These are phyloP conservation scores for Ciconia boyciana DNA, from an alignment of 2,113 vertebrate genomes.

Conservation along the genomic window DNA sequence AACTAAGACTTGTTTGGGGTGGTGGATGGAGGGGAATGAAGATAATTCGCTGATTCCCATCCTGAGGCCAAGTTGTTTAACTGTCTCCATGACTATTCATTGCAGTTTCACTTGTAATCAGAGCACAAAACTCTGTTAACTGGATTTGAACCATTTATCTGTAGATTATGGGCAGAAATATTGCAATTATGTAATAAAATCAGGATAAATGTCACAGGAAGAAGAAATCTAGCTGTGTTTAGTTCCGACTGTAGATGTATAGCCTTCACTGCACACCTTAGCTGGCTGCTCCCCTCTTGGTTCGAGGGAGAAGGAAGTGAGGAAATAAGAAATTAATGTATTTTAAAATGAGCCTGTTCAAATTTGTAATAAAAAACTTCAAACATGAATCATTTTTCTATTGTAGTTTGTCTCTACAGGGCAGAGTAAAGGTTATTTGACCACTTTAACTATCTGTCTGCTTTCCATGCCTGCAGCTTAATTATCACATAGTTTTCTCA, in stretches of 20 bases:
- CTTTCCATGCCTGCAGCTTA: constrained; percentile 17
- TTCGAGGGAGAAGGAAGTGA: neutral
- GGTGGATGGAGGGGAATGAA: neutral
- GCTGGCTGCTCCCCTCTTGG: accelerated
- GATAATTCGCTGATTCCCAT: neutral
- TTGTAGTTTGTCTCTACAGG: neutral
- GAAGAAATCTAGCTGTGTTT: neutral
- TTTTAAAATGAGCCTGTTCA: neutral
- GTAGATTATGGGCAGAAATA: neutral
- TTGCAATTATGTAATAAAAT: neutral
- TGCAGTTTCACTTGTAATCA: neutral
- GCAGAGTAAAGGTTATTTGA: constrained; percentile 20
- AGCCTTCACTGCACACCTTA: neutral
- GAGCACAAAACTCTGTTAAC: neutral
- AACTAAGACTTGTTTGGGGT: neutral
- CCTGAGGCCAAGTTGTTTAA: neutral
- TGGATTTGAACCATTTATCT: neutral
- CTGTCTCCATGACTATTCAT: neutral
- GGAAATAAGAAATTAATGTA: neutral
- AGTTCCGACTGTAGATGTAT: neutral
- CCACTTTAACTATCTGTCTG: neutral
- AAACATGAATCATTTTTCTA: neutral
- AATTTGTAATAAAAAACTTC: neutral
- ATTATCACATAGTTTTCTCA: constrained; percentile 28
- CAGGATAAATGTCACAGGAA: neutral